A percentile compares a stretch with the other conserved stretches of the same genome.
phyloP scores from a whole-genome alignment of 2,888 invertebrate species.

The Chrysina gloriosa region DNA sequence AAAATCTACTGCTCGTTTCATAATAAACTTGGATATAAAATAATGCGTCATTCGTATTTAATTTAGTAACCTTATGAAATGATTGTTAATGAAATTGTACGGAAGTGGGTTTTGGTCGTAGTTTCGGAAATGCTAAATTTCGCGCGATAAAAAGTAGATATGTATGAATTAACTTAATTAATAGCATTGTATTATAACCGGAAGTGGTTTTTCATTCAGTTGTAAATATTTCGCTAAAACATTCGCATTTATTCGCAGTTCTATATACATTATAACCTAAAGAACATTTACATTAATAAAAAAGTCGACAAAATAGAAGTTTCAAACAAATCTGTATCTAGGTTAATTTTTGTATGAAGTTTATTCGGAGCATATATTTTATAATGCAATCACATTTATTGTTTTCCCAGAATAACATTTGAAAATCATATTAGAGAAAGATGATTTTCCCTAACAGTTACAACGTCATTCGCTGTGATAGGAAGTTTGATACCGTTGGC shows the following conservation, averaged over 20 bases:
- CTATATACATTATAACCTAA: too few relatives aligned
- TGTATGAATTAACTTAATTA: slow-evolving; percentile 22
- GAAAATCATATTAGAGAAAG: too few relatives aligned
- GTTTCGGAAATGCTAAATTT: slow-evolving; percentile 25
- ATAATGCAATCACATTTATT: too few relatives aligned
- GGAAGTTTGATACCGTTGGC: too few relatives aligned
- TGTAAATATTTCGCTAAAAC: slow-evolving; percentile 12
- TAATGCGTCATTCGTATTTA: neutral
- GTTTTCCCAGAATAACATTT: too few relatives aligned
- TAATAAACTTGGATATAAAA: neutral
- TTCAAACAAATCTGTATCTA: too few relatives aligned
- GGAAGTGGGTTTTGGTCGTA: slow-evolving; percentile 25
- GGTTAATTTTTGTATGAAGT: too few relatives aligned
- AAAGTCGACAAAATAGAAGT: too few relatives aligned
- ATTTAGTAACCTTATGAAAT: neutral
- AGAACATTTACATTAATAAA: too few relatives aligned
- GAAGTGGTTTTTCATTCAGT: slow-evolving; percentile 32
- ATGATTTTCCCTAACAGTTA: too few relatives aligned
- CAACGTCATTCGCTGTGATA: too few relatives aligned
- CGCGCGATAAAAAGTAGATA: slow-evolving; percentile 17
- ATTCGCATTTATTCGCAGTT: neutral
- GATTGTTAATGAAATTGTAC: neutral
- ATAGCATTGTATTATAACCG: slow-evolving; percentile 1
- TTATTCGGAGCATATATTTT: too few relatives aligned
- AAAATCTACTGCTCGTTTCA: neutral